Conservation (phyloP, 1,140 invertebrate species). For the Phenacoccus solenopsis region DNA sequence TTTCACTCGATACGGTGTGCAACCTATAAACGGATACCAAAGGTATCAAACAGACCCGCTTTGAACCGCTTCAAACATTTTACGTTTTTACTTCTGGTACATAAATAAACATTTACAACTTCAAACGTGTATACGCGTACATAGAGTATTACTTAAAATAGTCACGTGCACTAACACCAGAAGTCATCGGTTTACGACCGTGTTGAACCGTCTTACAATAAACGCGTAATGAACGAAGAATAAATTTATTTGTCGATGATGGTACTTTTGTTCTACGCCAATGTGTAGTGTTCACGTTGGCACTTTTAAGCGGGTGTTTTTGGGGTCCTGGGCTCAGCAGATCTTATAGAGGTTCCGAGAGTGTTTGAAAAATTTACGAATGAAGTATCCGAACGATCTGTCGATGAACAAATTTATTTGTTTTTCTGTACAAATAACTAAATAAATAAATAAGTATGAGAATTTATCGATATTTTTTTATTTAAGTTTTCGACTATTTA, state of each 20-base stretch:
- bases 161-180: constrained; percentile 14
- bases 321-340: no score
- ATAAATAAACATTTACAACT: background rate
- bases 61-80: background rate
- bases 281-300: no score
- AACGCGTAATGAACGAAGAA: background rate
- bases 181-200: constrained; percentile 10
- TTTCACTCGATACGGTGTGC: background rate
- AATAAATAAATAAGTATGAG: no score
- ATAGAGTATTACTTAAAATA: constrained; percentile 9
- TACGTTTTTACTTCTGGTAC: background rate
- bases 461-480: no score
- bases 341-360: no score
- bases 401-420: no score
- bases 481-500: no score
- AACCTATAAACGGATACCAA: background rate
- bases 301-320: no score
- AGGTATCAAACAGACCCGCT: background rate
- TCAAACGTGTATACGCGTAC: background rate
- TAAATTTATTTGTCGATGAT: constrained; percentile 10
- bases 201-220: background rate
- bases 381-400: no score
- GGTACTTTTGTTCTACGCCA: background rate
- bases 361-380: no score
- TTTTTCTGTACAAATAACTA: no score